Evolutionary conservation across 2,888 invertebrate genomes (phyloP).

Genomic region (Tachina lurida): DNA sequence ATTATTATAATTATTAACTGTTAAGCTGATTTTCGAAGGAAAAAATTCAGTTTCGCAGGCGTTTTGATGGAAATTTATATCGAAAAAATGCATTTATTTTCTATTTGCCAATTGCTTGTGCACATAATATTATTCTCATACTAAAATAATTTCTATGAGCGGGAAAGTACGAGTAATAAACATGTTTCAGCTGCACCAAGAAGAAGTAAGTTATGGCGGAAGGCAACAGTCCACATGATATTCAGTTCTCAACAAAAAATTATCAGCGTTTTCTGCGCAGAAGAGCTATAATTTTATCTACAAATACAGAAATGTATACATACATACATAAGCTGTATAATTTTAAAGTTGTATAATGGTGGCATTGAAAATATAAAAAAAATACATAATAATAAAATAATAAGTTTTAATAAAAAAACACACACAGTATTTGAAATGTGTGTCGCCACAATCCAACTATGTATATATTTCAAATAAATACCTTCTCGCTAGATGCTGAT

Average conservation of each 20-base stretch:
- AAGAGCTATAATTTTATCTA: conserved; percentile 31
- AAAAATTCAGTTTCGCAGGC: too few species aligned
- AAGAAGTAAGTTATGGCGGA: too few species aligned
- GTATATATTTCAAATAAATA: conserved; percentile 18
- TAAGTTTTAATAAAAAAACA: not conserved
- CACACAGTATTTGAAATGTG: conserved; percentile 10
- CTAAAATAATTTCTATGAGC: too few species aligned
- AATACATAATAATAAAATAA: not conserved
- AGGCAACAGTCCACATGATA: not conserved
- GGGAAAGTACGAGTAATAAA: too few species aligned
- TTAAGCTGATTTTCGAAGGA: too few species aligned
- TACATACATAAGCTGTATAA: not conserved
- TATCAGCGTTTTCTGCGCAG: not conserved
- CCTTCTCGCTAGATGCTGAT: conserved; percentile 29
- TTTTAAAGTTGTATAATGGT: conserved; percentile 23
- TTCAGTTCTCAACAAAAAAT: not conserved
- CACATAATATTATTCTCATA: too few species aligned
- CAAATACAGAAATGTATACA: not conserved
- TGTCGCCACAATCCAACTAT: conserved; percentile 39
- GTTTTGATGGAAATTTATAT: too few species aligned
- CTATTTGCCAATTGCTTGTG: too few species aligned
- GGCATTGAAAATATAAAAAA: conserved; percentile 63
- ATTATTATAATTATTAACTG: too few species aligned
- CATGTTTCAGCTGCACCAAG: too few species aligned
- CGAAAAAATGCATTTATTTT: too few species aligned